These are phyloP conservation scores for Aegithalos caudatus DNA, from an alignment of 2,113 vertebrate species.

Conservation along the genomic window DNA sequence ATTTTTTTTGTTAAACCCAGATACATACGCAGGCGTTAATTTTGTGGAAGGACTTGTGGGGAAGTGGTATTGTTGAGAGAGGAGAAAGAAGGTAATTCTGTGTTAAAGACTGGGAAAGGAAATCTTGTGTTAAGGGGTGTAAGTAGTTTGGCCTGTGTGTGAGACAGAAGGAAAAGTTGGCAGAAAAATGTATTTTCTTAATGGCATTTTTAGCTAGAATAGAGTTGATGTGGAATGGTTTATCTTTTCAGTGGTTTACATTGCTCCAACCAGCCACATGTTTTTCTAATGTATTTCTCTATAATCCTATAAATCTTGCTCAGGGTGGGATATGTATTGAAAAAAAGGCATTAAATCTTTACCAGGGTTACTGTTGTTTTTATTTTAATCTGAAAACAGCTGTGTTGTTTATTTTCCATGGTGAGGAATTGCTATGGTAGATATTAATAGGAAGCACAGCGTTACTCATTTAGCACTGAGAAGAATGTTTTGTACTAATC, in stretches of 20 bases:
- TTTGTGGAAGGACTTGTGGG: background rate
- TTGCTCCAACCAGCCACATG: rapidly evolving
- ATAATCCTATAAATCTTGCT: background rate
- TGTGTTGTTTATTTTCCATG: background rate
- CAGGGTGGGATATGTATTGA: background rate
- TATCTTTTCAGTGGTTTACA: background rate
- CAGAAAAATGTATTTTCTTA: background rate
- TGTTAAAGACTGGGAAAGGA: background rate
- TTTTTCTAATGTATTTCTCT: background rate
- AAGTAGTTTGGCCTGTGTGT: background rate
- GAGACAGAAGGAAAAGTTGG: background rate
- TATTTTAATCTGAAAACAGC: background rate
- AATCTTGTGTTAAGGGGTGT: background rate
- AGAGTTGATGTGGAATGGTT: background rate
- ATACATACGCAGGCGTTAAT: background rate
- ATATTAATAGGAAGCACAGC: background rate
- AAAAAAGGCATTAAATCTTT: background rate
- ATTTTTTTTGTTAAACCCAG: background rate
- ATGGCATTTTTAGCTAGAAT: background rate
- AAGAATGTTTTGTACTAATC: background rate
- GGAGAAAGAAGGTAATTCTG: background rate
- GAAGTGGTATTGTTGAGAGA: background rate
- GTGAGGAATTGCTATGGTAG: background rate
- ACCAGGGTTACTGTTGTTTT: background rate
- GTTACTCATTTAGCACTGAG: background rate